A percentile compares a stretch with the other conserved stretches of the same genome.
phyloP scores from a whole-genome alignment of 2,797 vertebrate genomes.

The Micropoecilia bifurca region DNA sequence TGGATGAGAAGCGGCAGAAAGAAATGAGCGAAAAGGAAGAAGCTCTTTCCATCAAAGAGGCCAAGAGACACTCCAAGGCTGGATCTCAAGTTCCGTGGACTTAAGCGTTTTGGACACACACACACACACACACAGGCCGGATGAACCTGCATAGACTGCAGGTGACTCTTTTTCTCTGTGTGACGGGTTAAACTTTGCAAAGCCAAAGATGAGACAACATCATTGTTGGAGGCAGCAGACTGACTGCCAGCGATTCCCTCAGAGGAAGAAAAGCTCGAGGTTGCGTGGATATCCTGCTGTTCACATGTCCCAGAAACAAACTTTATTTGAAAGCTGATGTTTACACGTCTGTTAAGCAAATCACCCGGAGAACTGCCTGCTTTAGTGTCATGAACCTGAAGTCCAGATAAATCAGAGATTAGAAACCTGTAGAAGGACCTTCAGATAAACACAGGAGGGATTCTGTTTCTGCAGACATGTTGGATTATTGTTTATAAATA shows the following conservation, averaged over 20 bases:
- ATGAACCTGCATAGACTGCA: neutral
- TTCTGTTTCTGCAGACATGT: slow-evolving; percentile 26
- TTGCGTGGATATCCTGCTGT: slow-evolving; percentile 6
- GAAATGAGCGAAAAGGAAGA: slow-evolving; percentile 81
- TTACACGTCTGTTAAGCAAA: slow-evolving; percentile 3
- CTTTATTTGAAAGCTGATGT: neutral
- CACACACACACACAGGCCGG: neutral
- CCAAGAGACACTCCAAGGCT: slow-evolving; percentile 73
- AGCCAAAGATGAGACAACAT: slow-evolving; percentile 70
- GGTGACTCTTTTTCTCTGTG: slow-evolving; percentile 1
- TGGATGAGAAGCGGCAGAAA: slow-evolving; percentile 89
- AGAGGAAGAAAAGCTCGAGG: neutral
- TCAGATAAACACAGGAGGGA: neutral
- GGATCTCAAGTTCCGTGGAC: slow-evolving; percentile 81
- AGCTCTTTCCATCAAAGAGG: slow-evolving; percentile 70
- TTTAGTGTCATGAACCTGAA: slow-evolving; percentile 21
- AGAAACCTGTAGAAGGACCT: neutral
- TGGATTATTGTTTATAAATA: slow-evolving; percentile 29
- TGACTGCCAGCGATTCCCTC: neutral
- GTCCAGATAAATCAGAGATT: neutral
- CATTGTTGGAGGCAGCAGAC: slow-evolving; percentile 17
- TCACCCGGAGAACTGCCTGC: slow-evolving; percentile 11
- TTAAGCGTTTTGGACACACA: slow-evolving; percentile 38
- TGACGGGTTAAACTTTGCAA: slow-evolving; percentile 34
- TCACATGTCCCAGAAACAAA: slow-evolving; percentile 5